These are phyloP conservation scores for Aurelia sp. DNA, from an alignment of 30 jellyfish, hydroid and myxozoan species.

Conservation along the genomic window DNA sequence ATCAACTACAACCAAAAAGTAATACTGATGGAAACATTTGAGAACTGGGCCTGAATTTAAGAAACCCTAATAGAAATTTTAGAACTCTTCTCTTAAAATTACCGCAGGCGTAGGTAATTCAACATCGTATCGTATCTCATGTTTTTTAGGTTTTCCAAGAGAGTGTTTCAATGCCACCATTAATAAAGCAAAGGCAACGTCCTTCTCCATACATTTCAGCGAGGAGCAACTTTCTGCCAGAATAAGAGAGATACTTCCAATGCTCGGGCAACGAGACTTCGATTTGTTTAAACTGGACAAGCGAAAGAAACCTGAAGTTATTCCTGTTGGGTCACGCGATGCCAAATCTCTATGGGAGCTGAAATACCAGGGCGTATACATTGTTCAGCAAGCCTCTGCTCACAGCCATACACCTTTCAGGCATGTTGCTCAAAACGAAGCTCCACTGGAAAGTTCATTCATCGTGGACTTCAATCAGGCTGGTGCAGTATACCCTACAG, in stretches of 20 bases:
- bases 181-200: constrained; percentile 18
- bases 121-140: too few species aligned
- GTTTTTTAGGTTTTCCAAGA: constrained; percentile 31
- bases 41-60: too few species aligned
- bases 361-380: constrained; percentile 13
- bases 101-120: background rate
- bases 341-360: constrained; percentile 27
- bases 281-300: background rate
- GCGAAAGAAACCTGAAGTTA: constrained; percentile 17
- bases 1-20: too few species aligned
- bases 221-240: too few species aligned
- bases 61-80: too few species aligned
- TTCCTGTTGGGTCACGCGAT: constrained; percentile 8
- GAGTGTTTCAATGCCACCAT: constrained; percentile 14
- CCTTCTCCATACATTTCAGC: constrained; percentile 22
- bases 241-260: too few species aligned
- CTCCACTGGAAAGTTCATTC: background rate
- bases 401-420: background rate
- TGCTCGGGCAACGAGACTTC: too few species aligned
- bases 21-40: too few species aligned
- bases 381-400: background rate
- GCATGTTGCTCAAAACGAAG: constrained; percentile 1
- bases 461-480: background rate
- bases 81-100: too few species aligned
- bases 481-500: background rate